Evolutionary conservation across 2,113 vertebrate species (phyloP).

Genomic region (Hydrolagus affinis): DNA sequence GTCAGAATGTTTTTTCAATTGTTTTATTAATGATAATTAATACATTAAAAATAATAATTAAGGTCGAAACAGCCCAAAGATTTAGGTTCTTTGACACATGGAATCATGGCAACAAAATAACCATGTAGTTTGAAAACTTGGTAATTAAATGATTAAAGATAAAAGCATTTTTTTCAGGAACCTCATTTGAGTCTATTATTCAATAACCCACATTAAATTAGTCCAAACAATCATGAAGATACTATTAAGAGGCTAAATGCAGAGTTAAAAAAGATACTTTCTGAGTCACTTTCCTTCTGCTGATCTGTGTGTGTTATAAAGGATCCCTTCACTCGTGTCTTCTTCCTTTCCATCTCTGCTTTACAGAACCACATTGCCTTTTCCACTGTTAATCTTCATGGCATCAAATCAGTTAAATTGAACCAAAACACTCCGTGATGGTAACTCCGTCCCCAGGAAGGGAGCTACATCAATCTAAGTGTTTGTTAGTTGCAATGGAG

Average conservation of each 20-base stretch:
- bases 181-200: neutral
- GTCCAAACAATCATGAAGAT: neutral
- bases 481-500: no score
- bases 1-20: neutral
- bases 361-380: neutral
- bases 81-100: neutral
- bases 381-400: neutral
- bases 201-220: neutral
- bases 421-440: no score
- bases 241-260: neutral
- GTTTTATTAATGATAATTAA: constrained; percentile 5
- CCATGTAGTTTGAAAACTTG: neutral
- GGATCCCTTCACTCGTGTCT: neutral
- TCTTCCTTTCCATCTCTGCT: neutral
- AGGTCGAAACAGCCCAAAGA: neutral
- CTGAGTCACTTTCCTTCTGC: neutral
- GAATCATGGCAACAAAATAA: neutral
- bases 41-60: constrained; percentile 10
- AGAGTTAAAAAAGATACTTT: neutral
- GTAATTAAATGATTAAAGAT: neutral
- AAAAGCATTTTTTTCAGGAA: neutral
- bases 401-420: no score
- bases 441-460: no score
- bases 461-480: no score
- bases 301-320: neutral